Base-by-base conservation (phyloP, 2,113 vertebrate species). In the Ciconia maguari region DNA sequence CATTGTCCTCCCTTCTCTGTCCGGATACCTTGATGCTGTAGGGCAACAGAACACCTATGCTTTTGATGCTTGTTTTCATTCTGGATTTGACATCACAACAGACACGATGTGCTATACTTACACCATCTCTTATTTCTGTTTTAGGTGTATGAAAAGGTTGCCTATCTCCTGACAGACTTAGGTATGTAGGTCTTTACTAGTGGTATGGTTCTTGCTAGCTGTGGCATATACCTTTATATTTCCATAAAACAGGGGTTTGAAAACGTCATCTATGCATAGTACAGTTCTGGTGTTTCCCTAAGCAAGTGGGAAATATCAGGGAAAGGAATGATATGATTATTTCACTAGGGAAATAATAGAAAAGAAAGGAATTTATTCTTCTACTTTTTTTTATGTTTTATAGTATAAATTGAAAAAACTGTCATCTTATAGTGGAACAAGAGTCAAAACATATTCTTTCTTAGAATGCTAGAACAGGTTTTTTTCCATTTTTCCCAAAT, bases 121-220 rank as follows among this genome's bases (percentile, higher is more conserved):
- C 1, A 36, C 7, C 5, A 16, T 55, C 75, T 86, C 17, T 92
- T 94, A 29, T 95, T 92, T 97, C 91, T 66, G 26, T 97, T 97
- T 17, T 58, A 99, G 99, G 99, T 99, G 9, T 99, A 99, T 98
- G 99, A 99, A 97, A 99, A 99, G 96, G 99, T 99, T 98, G 99
- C 99, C 36, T 99, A 99, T 96, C 98, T 99, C 62, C 98, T 99
- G 87, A 99, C 99, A 93, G 99, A 99, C 97, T 97, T 99, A 97
- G 99, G 99, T 99, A 97, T 98, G 99, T 93, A 46, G 9, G 10
- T 83, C 57, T 87, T 84, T 46, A 62, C 17, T 54, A 12, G 42
- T 51, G 34, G 2, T 49, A 2, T 42, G 44, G 7, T 51, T 76
- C 66, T 75, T 72, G 9, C 13, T 65, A n/a, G 3, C 20, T 65